Evolutionary conservation across 2,888 invertebrate genomes (phyloP).

Genomic region (Bugula neritina): DNA sequence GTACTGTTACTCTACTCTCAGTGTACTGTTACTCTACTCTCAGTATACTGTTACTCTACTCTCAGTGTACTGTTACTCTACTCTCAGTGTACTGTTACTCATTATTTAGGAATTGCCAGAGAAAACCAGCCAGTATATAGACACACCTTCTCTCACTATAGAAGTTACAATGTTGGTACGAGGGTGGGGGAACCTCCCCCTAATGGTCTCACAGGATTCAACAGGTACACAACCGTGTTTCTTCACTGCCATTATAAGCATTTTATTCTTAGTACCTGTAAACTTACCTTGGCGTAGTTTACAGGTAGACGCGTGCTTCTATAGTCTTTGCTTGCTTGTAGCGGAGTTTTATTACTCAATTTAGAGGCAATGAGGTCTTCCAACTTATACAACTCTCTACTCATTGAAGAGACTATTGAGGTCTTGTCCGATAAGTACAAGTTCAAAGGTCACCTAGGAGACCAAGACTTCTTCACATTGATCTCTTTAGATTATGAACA

Average conservation of each 20-base stretch:
- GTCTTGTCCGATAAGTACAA: slow-evolving; percentile 51
- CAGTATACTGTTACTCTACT: too few species aligned
- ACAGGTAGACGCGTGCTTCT: too few species aligned
- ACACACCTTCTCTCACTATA: slow-evolving; percentile 66
- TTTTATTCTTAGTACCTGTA: too few species aligned
- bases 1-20: too few species aligned
- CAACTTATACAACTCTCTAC: slow-evolving; percentile 59
- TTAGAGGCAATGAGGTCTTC: slow-evolving; percentile 65
- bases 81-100: too few species aligned
- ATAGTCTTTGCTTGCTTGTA: slow-evolving; percentile 50
- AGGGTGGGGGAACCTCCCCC: slow-evolving; percentile 60
- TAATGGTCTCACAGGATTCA: slow-evolving; percentile 64
- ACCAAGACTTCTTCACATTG: slow-evolving; percentile 75
- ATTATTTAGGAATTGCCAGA: slow-evolving; percentile 60
- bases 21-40: too few species aligned
- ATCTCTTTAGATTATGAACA: slow-evolving; percentile 66
- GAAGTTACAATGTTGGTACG: slow-evolving; percentile 61
- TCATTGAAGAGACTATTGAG: slow-evolving; percentile 34
- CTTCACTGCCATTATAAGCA: too few species aligned
- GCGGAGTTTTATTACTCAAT: slow-evolving; percentile 69
- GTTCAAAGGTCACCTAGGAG: slow-evolving; percentile 64
- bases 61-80: too few species aligned
- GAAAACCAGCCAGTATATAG: slow-evolving; percentile 74
- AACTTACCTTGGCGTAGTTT: too few species aligned
- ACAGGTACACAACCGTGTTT: slow-evolving; percentile 53